These are phyloP conservation scores for Lasius fuliginosus DNA, from an alignment of 2,888 invertebrate genomes.

Conservation along the genomic window DNA sequence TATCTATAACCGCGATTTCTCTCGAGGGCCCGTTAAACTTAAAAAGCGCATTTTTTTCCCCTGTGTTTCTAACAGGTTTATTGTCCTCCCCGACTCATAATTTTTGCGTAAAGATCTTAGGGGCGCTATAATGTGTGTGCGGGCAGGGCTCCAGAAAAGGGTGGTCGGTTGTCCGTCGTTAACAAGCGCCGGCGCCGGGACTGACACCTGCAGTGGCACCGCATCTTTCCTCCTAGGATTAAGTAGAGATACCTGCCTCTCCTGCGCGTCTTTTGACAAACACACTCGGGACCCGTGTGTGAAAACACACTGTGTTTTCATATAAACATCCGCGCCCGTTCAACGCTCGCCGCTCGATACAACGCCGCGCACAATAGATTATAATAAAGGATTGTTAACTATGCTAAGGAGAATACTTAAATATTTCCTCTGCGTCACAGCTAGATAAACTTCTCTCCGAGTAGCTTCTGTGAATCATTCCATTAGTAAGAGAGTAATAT, in stretches of 20 bases:
- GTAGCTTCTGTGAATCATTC: neutral
- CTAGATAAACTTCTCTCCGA: constrained; percentile 33
- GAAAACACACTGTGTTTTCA: no score
- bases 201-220: constrained; percentile 76
- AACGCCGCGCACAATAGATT: constrained; percentile 30
- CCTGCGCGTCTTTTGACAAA: constrained; percentile 51
- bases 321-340: constrained; percentile 17
- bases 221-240: constrained; percentile 61
- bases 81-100: constrained; percentile 76
- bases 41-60: constrained; percentile 60
- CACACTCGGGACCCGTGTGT: constrained; percentile 23
- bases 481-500: constrained; percentile 3
- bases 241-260: constrained; percentile 57
- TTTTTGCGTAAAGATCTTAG: constrained; percentile 76
- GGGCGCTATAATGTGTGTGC: constrained; percentile 46
- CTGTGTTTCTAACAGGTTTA: constrained; percentile 70
- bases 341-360: constrained; percentile 6
- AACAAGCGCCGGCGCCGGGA: constrained; percentile 79
- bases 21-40: constrained; percentile 50
- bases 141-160: constrained; percentile 68
- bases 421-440: constrained; percentile 13
- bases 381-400: constrained; percentile 58
- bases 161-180: constrained; percentile 59
- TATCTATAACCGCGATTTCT: neutral
- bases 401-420: constrained; percentile 22